A percentile compares a stretch with the other conserved stretches of the same genome.
Evolutionary conservation across 2,888 invertebrate species (phyloP).

Genomic region (Rapana venosa): DNA sequence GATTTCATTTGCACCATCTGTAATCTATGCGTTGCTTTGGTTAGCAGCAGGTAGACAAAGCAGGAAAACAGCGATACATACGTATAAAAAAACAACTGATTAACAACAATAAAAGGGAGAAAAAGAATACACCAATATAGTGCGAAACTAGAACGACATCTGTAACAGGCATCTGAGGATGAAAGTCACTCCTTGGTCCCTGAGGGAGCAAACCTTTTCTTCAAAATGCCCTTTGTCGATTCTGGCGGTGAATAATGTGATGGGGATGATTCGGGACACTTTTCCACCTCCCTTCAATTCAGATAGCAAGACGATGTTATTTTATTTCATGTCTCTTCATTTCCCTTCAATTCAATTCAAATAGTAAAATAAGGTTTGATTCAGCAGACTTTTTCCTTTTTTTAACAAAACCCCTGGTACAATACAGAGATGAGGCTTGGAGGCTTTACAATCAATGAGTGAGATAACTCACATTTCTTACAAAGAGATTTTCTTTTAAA

Average conservation of each 20-base stretch:
- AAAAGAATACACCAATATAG: not conserved
- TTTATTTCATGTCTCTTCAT: not conserved
- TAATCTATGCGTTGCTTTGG: too few species aligned
- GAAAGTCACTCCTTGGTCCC: not conserved
- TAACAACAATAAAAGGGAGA: not conserved
- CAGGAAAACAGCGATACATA: not conserved
- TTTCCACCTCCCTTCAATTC: not conserved
- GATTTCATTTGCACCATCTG: too few species aligned
- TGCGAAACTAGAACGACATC: not conserved
- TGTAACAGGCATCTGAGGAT: not conserved
- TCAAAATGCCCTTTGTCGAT: conserved; percentile 10
- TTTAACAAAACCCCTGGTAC: too few species aligned
- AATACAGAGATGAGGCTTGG: too few species aligned
- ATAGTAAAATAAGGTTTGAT: too few species aligned
- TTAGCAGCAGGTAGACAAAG: not conserved
- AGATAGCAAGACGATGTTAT: not conserved
- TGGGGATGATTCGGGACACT: not conserved
- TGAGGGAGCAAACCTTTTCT: conserved; percentile 19
- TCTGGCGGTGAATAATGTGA: not conserved
- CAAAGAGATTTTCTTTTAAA: too few species aligned
- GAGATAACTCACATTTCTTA: too few species aligned
- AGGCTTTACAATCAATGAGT: too few species aligned
- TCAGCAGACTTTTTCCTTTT: too few species aligned
- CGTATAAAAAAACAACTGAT: not conserved
- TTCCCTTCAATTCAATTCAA: too few species aligned